Evolutionary conservation across 2,888 invertebrate species (phyloP), one percentile per base, ranked within the genome.

Genomic region (Pseudoips prasinana): DNA sequence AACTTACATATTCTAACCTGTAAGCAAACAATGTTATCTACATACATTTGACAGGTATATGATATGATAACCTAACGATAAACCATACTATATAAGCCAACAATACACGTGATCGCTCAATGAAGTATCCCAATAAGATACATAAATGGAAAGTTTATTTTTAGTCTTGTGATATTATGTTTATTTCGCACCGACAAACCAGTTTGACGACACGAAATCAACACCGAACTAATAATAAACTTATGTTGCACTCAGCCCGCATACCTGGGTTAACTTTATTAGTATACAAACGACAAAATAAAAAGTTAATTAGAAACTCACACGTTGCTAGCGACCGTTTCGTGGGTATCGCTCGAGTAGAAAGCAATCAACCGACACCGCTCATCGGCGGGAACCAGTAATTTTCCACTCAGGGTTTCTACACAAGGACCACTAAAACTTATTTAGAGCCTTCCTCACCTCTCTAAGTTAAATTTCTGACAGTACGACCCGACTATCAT

Each of bases 401-500:
- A 59, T 84, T 84, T 87, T 85, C 83, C 86, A 83, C 69, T 65
- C 39, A 44, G 54, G 38, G 53, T 66, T 69, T 63, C 54, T 47
- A 64, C 53, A 64, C 61, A 50, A 58, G 51, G 44, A 47, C 46
- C 62, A 59, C 49, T 50, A 54, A 60, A 58, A 57, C 62, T 68
- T 63, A 66, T 59, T 55, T 64, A 67, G 62, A 53, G 66, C 56
- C 60, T 73, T 66, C 58, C 81, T 90, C 84, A 92, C 92, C 92
- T 92, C 89, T 90, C 90, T 79, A 90, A 91, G 89, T 89, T 75
- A 87, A 87, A 76, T 82, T 90, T 90, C 80, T 90, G 89, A 83
- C 81, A 85, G 90, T 91, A 89, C 80, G 90, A 90, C 89, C 87
- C 90, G 89, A 91, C 90, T 92, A 90, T 90, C 92, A 92, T 92